Evolutionary conservation across 35 echinoderm and acorn worm species (phyloP).

Genomic region (Lytechinus variegatus): DNA sequence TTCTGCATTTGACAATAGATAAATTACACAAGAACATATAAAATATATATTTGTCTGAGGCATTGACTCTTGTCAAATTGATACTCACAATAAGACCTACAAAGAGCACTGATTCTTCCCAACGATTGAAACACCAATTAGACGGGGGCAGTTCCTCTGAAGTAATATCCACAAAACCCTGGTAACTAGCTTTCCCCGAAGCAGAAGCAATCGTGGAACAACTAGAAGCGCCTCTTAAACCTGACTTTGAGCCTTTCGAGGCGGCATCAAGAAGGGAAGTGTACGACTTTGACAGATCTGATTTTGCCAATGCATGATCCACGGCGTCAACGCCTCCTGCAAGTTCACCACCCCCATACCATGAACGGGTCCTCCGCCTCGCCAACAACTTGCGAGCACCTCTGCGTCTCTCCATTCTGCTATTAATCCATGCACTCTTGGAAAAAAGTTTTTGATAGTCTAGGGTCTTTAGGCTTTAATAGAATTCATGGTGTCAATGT

Average conservation of each 20-base stretch:
- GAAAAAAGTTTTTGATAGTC: not conserved
- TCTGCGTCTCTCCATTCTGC: not conserved
- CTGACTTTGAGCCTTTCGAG: not conserved
- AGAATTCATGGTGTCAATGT: not conserved
- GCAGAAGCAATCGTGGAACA: not conserved
- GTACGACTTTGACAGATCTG: constrained; percentile 20
- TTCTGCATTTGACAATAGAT: not conserved
- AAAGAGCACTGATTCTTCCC: constrained; percentile 39
- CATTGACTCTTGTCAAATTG: not conserved
- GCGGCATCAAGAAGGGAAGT: not conserved
- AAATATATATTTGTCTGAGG: not conserved
- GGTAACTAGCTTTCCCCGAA: not conserved
- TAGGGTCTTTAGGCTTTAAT: not conserved
- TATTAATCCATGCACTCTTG: not conserved
- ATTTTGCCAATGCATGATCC: not conserved
- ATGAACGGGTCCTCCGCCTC: not conserved
- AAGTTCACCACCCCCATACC: constrained; percentile 16
- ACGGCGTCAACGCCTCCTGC: not conserved
- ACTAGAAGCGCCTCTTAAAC: not conserved
- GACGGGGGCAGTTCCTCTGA: constrained; percentile 18
- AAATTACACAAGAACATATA: not conserved
- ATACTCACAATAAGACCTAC: constrained; percentile 32
- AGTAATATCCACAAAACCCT: not conserved
- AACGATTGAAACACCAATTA: constrained; percentile 23
- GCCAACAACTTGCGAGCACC: not conserved